Evolutionary conservation across 1,140 invertebrate genomes (phyloP).

Genomic region (Lepeophtheirus salmonis): DNA sequence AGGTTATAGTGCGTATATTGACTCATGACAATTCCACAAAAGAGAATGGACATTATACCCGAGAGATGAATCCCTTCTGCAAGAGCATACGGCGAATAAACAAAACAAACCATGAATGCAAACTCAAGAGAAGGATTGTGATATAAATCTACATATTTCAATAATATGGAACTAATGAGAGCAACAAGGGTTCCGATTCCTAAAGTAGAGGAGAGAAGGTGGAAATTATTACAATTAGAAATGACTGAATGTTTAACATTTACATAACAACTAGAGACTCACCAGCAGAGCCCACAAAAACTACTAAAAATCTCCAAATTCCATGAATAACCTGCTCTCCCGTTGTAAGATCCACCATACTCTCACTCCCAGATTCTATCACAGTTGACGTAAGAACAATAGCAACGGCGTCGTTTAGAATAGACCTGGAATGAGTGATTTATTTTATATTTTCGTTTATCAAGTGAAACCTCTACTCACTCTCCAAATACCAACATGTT

Average conservation of each 20-base stretch:
- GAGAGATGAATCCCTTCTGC: slow-evolving; percentile 91
- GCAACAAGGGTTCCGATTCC: slow-evolving; percentile 68
- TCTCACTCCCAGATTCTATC: slow-evolving; percentile 47
- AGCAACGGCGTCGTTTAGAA: slow-evolving; percentile 92
- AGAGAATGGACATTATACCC: slow-evolving; percentile 97
- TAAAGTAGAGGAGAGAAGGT: neutral
- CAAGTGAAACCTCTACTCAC: slow-evolving; percentile 37
- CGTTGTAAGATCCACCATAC: slow-evolving; percentile 40
- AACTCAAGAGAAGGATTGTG: slow-evolving; percentile 97
- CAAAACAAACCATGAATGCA: slow-evolving; percentile 93
- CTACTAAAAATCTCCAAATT: slow-evolving; percentile 71
- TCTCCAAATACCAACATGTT: slow-evolving; percentile 97
- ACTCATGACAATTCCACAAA: slow-evolving; percentile 98
- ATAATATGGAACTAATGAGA: slow-evolving; percentile 64
- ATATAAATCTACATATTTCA: slow-evolving; percentile 88
- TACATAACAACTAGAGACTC: slow-evolving; percentile 34
- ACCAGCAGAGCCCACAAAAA: slow-evolving; percentile 95
- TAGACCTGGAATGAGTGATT: slow-evolving; percentile 27
- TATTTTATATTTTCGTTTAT: neutral
- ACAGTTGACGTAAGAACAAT: slow-evolving; percentile 74
- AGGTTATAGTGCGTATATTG: slow-evolving; percentile 98
- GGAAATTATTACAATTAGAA: neutral
- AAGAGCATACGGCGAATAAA: slow-evolving; percentile 90
- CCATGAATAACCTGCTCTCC: slow-evolving; percentile 72
- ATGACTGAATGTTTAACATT: neutral